Base-by-base conservation (phyloP, 2,888 invertebrate genomes). In the Lampropteryx suffumata region DNA sequence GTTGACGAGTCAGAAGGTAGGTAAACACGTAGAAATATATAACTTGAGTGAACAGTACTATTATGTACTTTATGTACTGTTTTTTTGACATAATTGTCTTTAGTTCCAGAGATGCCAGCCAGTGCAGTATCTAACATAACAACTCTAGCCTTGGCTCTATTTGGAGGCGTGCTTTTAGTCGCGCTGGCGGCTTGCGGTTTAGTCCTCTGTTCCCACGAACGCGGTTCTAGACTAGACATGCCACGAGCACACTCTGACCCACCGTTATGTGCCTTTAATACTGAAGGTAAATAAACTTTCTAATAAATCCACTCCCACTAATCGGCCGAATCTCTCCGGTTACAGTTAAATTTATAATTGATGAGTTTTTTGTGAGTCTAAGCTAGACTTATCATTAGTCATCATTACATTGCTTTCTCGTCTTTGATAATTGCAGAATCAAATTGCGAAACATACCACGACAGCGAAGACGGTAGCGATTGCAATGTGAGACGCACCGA, bases 171-270 rank as follows among this genome's bases (percentile, higher is more conserved):
- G 63, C 75, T 79, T 52, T 64, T 90, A 55, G 69, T 90, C 46
- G 88, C 87, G 59, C 75, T 90, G 60, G 79, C 77, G 57, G 90
- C 90, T 64, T 90, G 89, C 74, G 87, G 86, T 4, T 81, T 90
- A 1, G 88, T 88, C 69, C 77, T 90, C 71, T 89, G 84, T 64
- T 82, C 87, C 35, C 81, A 77, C 69, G 89, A 87, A 54, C 74
- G 81, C 13, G 64, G 64, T 48, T 59, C 71, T 17, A 65, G 76
- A 1, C 58, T 52, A 14, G 78, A 78, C 61, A 49, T 73, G 51
- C 79, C 82, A 43, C 73, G 69, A 28, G 66, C 67, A 30, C 54
- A 43, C 14, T 40, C 65, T 2, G 82, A 83, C 56, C 84, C 86
- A 40, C 85, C 86, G 36, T 78, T 86, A 12, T 83, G 85, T 56